Evolutionary conservation across 1,140 invertebrate genomes (phyloP).

Genomic region (Drosophila azteca): DNA sequence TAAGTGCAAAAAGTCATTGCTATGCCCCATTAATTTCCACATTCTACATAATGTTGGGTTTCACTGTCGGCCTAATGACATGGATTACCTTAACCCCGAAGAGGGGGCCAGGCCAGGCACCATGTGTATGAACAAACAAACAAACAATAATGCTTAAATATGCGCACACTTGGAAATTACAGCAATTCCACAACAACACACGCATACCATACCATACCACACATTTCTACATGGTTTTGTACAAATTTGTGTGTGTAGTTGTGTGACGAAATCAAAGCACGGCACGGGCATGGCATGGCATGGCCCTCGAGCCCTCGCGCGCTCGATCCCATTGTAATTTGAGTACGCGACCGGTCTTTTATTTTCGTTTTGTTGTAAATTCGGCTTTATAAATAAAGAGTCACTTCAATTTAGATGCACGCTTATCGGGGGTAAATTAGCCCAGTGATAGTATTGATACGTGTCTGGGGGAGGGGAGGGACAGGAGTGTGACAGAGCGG

Average conservation of each 20-base stretch:
- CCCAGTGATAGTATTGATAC: constrained; percentile 21
- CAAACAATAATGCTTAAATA: constrained; percentile 38
- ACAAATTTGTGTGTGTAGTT: constrained; percentile 1
- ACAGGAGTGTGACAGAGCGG: background rate
- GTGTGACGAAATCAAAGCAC: constrained; percentile 26
- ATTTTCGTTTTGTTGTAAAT: constrained; percentile 14
- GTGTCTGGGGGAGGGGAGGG: background rate
- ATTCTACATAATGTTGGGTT: constrained; percentile 13
- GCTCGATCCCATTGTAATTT: constrained; percentile 32
- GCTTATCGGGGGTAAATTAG: constrained; percentile 50
- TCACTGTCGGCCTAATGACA: constrained; percentile 20
- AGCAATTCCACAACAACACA: constrained; percentile 12
- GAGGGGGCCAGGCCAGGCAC: too few species aligned
- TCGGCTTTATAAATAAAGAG: constrained; percentile 39
- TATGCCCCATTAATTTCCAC: constrained; percentile 12
- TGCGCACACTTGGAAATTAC: constrained; percentile 37
- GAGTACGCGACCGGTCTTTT: constrained; percentile 33
- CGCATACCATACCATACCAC: background rate
- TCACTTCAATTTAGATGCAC: constrained; percentile 46
- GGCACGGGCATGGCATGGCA: background rate
- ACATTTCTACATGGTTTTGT: background rate
- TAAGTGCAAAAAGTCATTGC: background rate
- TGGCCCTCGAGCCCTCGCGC: background rate
- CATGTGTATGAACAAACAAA: constrained; percentile 13
- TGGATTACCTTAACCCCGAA: constrained; percentile 42